phyloP scores from a whole-genome alignment of 2,888 invertebrate species.

The Marronus borbonicus region DNA sequence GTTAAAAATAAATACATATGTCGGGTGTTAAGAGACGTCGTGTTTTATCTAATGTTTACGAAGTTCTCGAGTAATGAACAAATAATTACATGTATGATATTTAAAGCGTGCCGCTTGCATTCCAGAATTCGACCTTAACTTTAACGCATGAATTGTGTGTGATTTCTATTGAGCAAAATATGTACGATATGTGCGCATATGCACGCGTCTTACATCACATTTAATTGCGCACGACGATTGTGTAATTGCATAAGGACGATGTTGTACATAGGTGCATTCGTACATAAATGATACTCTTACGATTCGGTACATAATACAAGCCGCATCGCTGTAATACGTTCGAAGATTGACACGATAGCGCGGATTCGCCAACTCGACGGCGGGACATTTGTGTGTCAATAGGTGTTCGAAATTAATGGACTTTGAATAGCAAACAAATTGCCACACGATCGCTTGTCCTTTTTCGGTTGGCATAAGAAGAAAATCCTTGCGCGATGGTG shows the following conservation, averaged over 20 bases:
- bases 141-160: constrained; percentile 43
- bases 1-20: constrained; percentile 3
- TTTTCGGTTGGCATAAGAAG: constrained; percentile 35
- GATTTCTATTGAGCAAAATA: constrained; percentile 40
- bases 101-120: constrained; percentile 45
- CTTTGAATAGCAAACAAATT: constrained; percentile 33
- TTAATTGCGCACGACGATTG: constrained; percentile 37
- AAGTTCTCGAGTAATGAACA: constrained; percentile 22
- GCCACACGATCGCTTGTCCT: constrained; percentile 11
- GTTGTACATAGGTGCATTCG: constrained; percentile 22
- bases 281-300: constrained; percentile 35
- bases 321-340: neutral
- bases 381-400: constrained; percentile 30
- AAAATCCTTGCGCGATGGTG: constrained; percentile 42
- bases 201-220: constrained; percentile 35
- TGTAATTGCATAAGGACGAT: constrained; percentile 23
- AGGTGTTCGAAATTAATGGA: constrained; percentile 42
- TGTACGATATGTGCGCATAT: constrained; percentile 31
- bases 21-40: neutral
- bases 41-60: constrained; percentile 21
- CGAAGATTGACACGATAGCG: constrained; percentile 21
- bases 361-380: constrained; percentile 8
- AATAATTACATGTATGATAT: constrained; percentile 38
- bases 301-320: constrained; percentile 14
- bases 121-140: constrained; percentile 48